phyloP scores from a whole-genome alignment of 2,888 invertebrate genomes.

The Troides helena region DNA sequence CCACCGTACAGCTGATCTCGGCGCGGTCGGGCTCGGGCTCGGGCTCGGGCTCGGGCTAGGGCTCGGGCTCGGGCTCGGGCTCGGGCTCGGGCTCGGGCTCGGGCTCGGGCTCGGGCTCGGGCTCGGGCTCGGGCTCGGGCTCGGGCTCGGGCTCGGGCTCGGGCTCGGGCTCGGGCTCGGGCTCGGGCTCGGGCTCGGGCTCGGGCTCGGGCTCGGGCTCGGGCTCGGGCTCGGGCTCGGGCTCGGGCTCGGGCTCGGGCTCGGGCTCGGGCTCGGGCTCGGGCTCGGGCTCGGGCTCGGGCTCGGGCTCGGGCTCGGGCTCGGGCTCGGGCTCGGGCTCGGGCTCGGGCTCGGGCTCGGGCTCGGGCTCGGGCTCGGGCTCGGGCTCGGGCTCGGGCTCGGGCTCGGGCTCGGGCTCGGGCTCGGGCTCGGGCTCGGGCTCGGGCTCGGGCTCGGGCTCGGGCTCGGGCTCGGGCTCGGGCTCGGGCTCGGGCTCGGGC shows the following conservation, averaged over 20 bases:
- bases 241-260: neutral
- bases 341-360: neutral
- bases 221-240: slow-evolving; percentile 13
- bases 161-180: neutral
- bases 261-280: slow-evolving; percentile 8
- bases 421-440: neutral
- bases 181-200: slow-evolving; percentile 21
- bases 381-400: neutral
- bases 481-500: slow-evolving; percentile 21
- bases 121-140: neutral
- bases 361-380: slow-evolving; percentile 11
- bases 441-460: slow-evolving; percentile 17
- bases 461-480: neutral
- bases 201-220: neutral
- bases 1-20: slow-evolving; percentile 52
- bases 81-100: neutral
- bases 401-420: slow-evolving; percentile 15
- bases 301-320: slow-evolving; percentile 5
- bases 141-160: slow-evolving; percentile 23
- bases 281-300: neutral
- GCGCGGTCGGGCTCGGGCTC: slow-evolving; percentile 21
- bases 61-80: slow-evolving; percentile 15
- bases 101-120: slow-evolving; percentile 17
- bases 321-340: neutral
- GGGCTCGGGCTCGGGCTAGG: neutral